A percentile compares a stretch with the other conserved stretches of the same genome.
phyloP scores from a whole-genome alignment of 2,113 vertebrate genomes.

The Tenrec ecaudatus region DNA sequence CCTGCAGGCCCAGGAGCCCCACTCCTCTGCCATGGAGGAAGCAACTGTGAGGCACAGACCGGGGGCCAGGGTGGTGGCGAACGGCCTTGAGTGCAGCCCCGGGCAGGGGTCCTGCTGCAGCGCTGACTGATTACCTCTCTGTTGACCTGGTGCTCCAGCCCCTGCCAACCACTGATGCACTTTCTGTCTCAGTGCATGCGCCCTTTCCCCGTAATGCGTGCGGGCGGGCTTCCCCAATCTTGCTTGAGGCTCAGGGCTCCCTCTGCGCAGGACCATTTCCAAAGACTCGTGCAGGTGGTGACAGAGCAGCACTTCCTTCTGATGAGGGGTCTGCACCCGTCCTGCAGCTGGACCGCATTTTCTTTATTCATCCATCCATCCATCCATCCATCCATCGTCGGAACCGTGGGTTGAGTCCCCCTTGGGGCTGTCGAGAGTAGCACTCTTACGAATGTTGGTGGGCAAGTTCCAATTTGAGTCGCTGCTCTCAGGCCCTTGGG shows the following conservation, averaged over 20 bases:
- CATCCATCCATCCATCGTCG: too few relatives aligned
- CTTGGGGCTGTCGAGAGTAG: neutral
- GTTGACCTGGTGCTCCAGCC: neutral
- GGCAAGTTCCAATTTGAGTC: neutral
- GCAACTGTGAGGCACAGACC: neutral
- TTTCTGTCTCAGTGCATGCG: too few relatives aligned
- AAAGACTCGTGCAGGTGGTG: neutral
- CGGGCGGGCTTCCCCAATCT: neutral
- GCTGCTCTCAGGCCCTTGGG: neutral
- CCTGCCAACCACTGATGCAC: neutral
- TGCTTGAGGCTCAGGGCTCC: neutral
- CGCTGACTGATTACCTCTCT: neutral
- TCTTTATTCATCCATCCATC: neutral
- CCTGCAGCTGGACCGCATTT: neutral
- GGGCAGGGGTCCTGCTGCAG: neutral
- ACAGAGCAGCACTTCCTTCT: neutral
- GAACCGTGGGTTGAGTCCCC: neutral
- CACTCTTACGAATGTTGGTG: neutral
- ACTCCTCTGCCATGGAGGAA: neutral
- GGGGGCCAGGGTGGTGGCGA: rapidly evolving
- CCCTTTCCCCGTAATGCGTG: too few relatives aligned
- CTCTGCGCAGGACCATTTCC: neutral
- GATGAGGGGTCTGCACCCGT: neutral
- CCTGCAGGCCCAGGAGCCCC: neutral
- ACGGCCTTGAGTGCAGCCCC: neutral